These are phyloP conservation scores for Drosophila ohnishii DNA, from an alignment of 1,140 invertebrate genomes.

Conservation along the genomic window DNA sequence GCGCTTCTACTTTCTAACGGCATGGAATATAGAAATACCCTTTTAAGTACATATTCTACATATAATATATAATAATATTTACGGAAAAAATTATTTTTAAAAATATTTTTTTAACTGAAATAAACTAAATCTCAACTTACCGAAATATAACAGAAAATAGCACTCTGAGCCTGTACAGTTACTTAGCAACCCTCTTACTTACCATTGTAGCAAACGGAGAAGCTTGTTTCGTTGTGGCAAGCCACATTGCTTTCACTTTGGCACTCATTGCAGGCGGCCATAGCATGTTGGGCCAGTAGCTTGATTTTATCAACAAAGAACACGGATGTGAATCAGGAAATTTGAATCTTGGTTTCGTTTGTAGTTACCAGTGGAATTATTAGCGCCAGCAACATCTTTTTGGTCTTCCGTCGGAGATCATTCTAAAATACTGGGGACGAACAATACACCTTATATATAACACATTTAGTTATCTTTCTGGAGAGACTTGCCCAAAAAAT, in stretches of 20 bases:
- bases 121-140: too few species aligned
- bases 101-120: too few species aligned
- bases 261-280: slow-evolving; percentile 52
- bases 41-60: too few species aligned
- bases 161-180: too few species aligned
- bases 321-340: not conserved
- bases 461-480: slow-evolving; percentile 29
- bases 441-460: slow-evolving; percentile 33
- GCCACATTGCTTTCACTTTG: slow-evolving; percentile 39
- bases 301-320: slow-evolving; percentile 12
- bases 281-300: slow-evolving; percentile 31
- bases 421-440: slow-evolving; percentile 55
- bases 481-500: slow-evolving; percentile 29
- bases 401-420: slow-evolving; percentile 20
- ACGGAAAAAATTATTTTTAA: too few species aligned
- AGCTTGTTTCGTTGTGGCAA: slow-evolving; percentile 50
- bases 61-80: too few species aligned
- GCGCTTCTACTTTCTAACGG: too few species aligned
- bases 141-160: not conserved
- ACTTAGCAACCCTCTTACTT: not conserved
- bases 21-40: too few species aligned
- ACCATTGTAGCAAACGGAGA: slow-evolving; percentile 53
- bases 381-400: slow-evolving; percentile 44
- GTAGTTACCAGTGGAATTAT: slow-evolving; percentile 56
- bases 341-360: too few species aligned